Evolutionary conservation across 2,888 invertebrate genomes (phyloP).

Genomic region (Tachina fera): DNA sequence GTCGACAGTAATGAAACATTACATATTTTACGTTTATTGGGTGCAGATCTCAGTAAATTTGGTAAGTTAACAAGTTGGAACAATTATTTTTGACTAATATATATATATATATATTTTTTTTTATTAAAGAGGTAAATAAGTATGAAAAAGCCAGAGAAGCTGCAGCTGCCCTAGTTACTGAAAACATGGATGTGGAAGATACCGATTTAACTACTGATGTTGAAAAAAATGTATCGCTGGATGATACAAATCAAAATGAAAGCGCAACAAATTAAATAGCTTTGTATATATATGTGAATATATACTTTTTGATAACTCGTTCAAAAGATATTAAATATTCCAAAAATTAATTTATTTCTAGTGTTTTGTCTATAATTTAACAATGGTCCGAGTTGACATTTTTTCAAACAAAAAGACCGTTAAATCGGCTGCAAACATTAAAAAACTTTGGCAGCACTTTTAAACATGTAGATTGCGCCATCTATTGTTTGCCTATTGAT

Average conservation of each 20-base stretch:
- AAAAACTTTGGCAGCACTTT: background rate
- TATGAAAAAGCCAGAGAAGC: slow-evolving; percentile 86
- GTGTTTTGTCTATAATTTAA: no score
- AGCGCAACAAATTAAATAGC: background rate
- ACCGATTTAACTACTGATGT: slow-evolving; percentile 43
- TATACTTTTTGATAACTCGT: no score
- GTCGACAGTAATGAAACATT: slow-evolving; percentile 92
- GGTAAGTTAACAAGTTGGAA: slow-evolving; percentile 84
- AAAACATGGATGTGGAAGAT: slow-evolving; percentile 74
- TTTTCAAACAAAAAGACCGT: background rate
- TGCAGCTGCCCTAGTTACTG: slow-evolving; percentile 74
- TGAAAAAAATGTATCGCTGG: slow-evolving; percentile 6
- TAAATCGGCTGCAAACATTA: background rate
- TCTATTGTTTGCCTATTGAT: background rate
- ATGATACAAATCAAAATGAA: slow-evolving; percentile 16
- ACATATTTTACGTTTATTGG: slow-evolving; percentile 93
- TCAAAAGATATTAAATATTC: no score
- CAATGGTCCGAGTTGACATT: no score
- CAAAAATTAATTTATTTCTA: no score
- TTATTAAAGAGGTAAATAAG: slow-evolving; percentile 82
- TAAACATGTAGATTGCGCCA: background rate
- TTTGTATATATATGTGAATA: background rate
- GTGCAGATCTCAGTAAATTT: slow-evolving; percentile 93
- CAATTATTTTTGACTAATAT: background rate
- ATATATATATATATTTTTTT: background rate